These are phyloP conservation scores for Schizothorax lantsangensis DNA, from an alignment of 2,797 vertebrate genomes.

Conservation along the genomic window DNA sequence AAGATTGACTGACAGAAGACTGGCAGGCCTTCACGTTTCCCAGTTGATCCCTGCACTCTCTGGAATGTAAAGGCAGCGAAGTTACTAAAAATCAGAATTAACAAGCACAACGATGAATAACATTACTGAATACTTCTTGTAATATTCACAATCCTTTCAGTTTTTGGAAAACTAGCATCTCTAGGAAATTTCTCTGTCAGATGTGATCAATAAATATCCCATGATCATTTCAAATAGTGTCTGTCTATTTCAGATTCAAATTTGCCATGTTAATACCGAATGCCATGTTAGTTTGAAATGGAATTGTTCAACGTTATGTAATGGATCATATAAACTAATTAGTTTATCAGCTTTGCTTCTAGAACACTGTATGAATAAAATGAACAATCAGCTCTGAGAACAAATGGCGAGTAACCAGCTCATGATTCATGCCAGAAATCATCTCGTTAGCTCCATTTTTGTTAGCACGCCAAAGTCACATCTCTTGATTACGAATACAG, in stretches of 20 bases:
- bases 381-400: neutral
- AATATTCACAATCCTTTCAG: neutral
- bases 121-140: neutral
- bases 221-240: neutral
- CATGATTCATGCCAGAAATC: neutral
- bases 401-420: neutral
- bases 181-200: neutral
- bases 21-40: neutral
- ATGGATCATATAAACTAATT: neutral
- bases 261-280: neutral
- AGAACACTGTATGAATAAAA: conserved; percentile 1
- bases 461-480: neutral
- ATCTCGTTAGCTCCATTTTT: neutral
- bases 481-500: neutral
- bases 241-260: neutral
- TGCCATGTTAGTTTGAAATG: neutral
- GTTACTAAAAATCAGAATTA: neutral
- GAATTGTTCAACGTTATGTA: neutral
- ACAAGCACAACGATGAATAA: neutral
- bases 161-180: neutral
- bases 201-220: neutral
- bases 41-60: neutral
- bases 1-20: conserved; percentile 17
- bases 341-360: neutral
- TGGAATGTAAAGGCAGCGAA: neutral